A percentile compares a stretch with the other conserved stretches of the same genome.
These are phyloP conservation scores for Metacarcinus magister DNA, from an alignment of 2,888 invertebrate genomes.

Conservation along the genomic window DNA sequence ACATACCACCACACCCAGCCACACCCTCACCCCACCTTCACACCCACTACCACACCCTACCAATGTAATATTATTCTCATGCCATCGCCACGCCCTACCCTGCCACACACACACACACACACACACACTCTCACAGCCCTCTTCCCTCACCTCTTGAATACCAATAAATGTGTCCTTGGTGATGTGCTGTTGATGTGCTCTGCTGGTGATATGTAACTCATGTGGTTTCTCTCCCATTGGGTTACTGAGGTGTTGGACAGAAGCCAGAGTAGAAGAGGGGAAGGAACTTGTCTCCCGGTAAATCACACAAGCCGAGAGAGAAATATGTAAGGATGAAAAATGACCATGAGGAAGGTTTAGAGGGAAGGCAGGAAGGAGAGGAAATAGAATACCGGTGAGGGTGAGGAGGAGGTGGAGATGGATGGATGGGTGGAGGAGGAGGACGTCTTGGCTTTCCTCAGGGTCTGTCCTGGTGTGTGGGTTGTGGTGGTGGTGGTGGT, in stretches of 20 bases:
- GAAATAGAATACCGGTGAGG: background rate
- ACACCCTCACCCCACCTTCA: background rate
- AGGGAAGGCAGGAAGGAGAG: background rate
- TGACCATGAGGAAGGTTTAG: background rate
- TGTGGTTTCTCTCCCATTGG: background rate
- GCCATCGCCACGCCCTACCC: background rate
- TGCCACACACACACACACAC: background rate
- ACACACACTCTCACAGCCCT: background rate
- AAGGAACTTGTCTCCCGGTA: background rate
- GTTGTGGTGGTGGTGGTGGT: constrained; percentile 36
- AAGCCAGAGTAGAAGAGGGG: background rate
- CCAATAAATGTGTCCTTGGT: background rate
- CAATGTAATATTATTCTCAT: background rate
- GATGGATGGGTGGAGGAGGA: background rate
- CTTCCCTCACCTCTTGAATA: background rate
- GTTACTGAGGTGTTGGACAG: background rate
- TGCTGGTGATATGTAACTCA: background rate
- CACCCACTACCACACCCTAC: background rate
- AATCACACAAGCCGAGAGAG: background rate
- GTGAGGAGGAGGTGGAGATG: background rate
- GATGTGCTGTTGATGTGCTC: background rate
- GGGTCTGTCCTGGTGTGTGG: background rate
- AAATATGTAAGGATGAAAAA: background rate
- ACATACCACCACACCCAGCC: background rate
- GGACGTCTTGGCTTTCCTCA: background rate